These are phyloP conservation scores for Neoaliturus tenellus DNA, from an alignment of 2,888 invertebrate genomes.

Conservation along the genomic window DNA sequence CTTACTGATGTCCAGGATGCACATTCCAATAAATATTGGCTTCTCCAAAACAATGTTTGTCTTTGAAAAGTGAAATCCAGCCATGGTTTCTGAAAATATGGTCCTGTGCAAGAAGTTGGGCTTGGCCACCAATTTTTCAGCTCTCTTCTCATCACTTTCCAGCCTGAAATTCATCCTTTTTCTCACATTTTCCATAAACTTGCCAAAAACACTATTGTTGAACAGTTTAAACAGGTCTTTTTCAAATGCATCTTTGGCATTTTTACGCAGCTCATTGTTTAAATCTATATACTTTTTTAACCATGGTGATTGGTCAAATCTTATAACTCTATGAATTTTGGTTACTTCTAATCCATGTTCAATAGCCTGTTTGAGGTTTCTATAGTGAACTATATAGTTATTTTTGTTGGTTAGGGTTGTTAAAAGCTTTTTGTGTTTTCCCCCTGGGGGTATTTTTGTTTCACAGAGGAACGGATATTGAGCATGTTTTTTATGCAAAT, in stretches of 20 bases:
- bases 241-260: conserved; percentile 16
- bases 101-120: conserved; percentile 26
- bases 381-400: conserved; percentile 67
- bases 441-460: conserved; percentile 1
- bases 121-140: not conserved
- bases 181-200: not conserved
- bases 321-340: conserved; percentile 67
- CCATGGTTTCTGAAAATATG: conserved; percentile 56
- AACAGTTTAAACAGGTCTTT: conserved; percentile 19
- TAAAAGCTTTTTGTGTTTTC: conserved; percentile 61
- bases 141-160: not conserved
- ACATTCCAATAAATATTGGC: conserved; percentile 51
- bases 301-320: conserved; percentile 68
- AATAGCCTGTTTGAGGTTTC: conserved; percentile 65
- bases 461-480: conserved; percentile 38
- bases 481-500: conserved; percentile 31
- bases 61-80: not conserved
- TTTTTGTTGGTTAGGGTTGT: conserved; percentile 66
- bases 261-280: not conserved
- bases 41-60: conserved; percentile 61
- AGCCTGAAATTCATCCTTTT: not conserved
- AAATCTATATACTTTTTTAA: conserved; percentile 55
- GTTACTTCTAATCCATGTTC: not conserved
- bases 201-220: conserved; percentile 25
- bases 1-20: conserved; percentile 50